Base-by-base conservation (phyloP, 2,797 vertebrate species). In the Setipinna tenuifilis region DNA sequence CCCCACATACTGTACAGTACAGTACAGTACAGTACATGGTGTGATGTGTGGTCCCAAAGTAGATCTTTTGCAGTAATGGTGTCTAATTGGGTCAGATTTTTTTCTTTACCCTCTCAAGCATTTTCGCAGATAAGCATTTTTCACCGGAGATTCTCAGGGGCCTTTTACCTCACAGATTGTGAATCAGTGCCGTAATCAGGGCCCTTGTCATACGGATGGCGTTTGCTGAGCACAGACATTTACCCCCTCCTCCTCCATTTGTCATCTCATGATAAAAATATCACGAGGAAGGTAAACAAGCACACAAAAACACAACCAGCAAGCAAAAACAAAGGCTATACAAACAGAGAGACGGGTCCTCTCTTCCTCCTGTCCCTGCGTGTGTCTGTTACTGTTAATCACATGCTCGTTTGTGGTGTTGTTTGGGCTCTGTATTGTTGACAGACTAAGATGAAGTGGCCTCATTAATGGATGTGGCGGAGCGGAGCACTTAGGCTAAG, bases 391-490 rank as follows among this genome's bases (percentile, higher is more conserved):
- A n/a, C 5, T 31, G 68, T 78, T 21, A 2, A 44, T 78, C 35
- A 78, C 35, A 6, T 21, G 35, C 31, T 78, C 35, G 44, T 78
- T 44, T 21, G 16, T 44, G 71, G 5, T 54, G 50, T 80, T 25
- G 59, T 54, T 83, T 62, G 21, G 28, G 16, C 25, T 80, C 9
- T 81, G 16, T 9, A 6, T 80, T 71, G 25, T 50, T 84, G 41
- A 78, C 16, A 44, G 57, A 81, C 83, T 46, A 21, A 65, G 80
- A 83, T 83, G 14, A 87, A 86, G 62, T 78, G 44, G 71, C 17
- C 57, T 54, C 9, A 65, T 85, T 83, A 85, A 71, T 44, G 71
- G 81, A 68, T 48, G 25, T 83, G 80, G 68, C 81, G 35, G 46
- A 59, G 50, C 31, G 81, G 68, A 46, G 46, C 58, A 83, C 61